These are phyloP conservation scores for Agonopterix alstromeriana DNA, from an alignment of 2,888 invertebrate genomes.

Conservation along the genomic window DNA sequence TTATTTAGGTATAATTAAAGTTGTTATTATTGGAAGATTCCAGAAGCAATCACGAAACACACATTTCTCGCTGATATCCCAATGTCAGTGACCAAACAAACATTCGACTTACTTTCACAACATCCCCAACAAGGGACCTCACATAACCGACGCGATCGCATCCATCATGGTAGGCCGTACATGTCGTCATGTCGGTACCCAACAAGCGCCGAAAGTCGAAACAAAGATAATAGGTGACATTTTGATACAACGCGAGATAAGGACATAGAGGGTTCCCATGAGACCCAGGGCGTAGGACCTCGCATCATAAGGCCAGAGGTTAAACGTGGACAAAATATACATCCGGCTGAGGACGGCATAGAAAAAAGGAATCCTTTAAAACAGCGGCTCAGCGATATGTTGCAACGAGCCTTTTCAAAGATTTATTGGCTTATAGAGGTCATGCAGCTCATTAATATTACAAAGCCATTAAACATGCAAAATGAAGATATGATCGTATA, in stretches of 20 bases:
- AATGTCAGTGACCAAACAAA: constrained; percentile 5
- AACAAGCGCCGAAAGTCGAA: constrained; percentile 67
- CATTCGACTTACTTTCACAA: constrained; percentile 12
- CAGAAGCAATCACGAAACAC: background rate
- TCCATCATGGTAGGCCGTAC: constrained; percentile 68
- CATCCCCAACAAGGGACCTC: constrained; percentile 19
- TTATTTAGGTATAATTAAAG: background rate
- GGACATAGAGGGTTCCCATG: constrained; percentile 63
- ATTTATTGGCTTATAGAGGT: constrained; percentile 27
- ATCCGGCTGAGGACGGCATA: constrained; percentile 21
- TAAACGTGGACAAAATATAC: constrained; percentile 50
- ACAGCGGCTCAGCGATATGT: constrained; percentile 3
- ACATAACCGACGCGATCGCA: constrained; percentile 37
- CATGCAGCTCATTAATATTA: constrained; percentile 27
- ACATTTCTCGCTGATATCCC: background rate
- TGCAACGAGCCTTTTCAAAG: constrained; percentile 15
- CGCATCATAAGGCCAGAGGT: constrained; percentile 49
- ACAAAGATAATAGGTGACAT: constrained; percentile 72
- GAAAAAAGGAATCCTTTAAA: constrained; percentile 1
- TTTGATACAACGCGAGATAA: constrained; percentile 72
- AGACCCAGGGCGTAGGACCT: constrained; percentile 43
- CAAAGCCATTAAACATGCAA: constrained; percentile 31
- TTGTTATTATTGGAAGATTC: background rate
- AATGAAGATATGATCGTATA: constrained; percentile 26
- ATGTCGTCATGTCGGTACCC: constrained; percentile 53